Conservation (phyloP, 2,113 vertebrate species). For the Oncorhynchus tshawytscha region DNA sequence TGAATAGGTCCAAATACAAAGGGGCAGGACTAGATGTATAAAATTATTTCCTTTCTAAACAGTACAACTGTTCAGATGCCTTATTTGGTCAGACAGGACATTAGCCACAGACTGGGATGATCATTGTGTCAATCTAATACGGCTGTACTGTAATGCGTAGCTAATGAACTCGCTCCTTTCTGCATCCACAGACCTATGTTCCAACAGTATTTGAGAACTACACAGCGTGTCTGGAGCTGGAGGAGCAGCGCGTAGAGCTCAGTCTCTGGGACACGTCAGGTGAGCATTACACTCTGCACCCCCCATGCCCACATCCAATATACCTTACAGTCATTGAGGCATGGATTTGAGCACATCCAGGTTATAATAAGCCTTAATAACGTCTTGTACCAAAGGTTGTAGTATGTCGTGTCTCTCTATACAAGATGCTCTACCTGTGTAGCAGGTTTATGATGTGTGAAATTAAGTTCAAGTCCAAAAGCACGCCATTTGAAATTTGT, state of each 20-base stretch:
- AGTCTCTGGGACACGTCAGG: slow-evolving; percentile 97
- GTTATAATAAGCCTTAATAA: too few species aligned
- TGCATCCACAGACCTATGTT: slow-evolving; percentile 83
- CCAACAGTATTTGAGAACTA: slow-evolving; percentile 98
- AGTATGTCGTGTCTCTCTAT: not conserved
- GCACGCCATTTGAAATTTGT: not conserved
- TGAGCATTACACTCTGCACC: slow-evolving; percentile 48
- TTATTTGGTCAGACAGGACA: not conserved
- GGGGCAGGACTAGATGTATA: too few species aligned
- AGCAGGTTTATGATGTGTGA: not conserved
- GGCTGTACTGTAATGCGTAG: not conserved
- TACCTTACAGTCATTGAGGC: too few species aligned
- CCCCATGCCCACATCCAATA: not conserved
- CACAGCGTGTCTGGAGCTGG: slow-evolving; percentile 88
- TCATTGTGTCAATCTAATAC: not conserved
- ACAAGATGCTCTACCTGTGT: not conserved
- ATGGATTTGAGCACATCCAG: too few species aligned
- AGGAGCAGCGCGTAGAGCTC: slow-evolving; percentile 92
- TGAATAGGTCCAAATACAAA: too few species aligned
- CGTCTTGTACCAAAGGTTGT: too few species aligned
- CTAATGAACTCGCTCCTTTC: not conserved
- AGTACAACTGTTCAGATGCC: not conserved
- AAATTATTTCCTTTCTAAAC: too few species aligned
- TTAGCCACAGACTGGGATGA: not conserved
- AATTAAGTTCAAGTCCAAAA: not conserved